Conservation (phyloP, 2,888 invertebrate genomes). For the Bombyx huttoni region DNA sequence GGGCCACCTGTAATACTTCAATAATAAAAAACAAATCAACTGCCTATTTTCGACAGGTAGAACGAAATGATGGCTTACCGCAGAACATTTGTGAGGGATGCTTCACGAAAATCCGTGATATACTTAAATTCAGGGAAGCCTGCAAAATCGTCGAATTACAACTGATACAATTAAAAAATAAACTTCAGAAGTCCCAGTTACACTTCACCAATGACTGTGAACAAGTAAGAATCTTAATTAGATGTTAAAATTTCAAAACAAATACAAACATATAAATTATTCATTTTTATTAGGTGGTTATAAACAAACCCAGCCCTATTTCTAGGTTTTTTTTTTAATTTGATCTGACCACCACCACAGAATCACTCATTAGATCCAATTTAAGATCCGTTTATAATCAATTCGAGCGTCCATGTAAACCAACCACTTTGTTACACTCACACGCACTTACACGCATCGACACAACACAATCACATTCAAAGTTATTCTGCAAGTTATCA, state of each 20-base stretch:
- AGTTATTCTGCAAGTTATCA: too few relatives aligned
- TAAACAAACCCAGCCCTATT: background rate
- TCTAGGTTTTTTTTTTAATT: background rate
- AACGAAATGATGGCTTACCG: constrained; percentile 25
- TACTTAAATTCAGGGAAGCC: constrained; percentile 25
- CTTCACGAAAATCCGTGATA: constrained; percentile 13
- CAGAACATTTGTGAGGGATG: constrained; percentile 32
- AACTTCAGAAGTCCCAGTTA: background rate
- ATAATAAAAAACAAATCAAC: too few relatives aligned
- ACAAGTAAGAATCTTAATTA: background rate
- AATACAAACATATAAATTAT: constrained; percentile 3
- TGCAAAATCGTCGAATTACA: constrained; percentile 22
- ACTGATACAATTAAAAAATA: constrained; percentile 8
- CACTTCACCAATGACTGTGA: background rate
- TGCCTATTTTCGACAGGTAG: constrained; percentile 13
- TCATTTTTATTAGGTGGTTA: background rate
- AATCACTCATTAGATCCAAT: too few relatives aligned
- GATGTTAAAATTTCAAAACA: constrained; percentile 12
- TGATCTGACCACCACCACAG: background rate
- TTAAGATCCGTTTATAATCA: too few relatives aligned
- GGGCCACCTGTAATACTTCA: too few relatives aligned
- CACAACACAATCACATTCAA: too few relatives aligned
- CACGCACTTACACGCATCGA: too few relatives aligned
- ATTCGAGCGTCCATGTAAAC: too few relatives aligned
- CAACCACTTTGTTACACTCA: too few relatives aligned